These are phyloP conservation scores for Eustalomyia histrio DNA, from an alignment of 2,888 invertebrate genomes.

Conservation along the genomic window DNA sequence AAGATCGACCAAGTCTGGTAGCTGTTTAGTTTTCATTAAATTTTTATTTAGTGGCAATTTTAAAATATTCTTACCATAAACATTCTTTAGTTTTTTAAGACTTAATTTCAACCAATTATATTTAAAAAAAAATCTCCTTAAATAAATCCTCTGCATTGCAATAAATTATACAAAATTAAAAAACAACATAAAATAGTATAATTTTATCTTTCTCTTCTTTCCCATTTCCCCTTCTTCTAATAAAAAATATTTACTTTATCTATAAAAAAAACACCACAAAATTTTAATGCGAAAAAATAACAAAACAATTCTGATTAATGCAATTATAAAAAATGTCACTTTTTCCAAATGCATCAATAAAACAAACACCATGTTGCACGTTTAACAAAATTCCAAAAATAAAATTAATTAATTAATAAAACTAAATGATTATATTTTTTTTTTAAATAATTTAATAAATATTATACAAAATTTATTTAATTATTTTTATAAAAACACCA, in stretches of 20 bases:
- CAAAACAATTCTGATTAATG: background rate
- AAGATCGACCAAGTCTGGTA: too few relatives aligned
- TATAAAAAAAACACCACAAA: background rate
- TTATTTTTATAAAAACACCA: background rate
- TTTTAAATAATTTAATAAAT: background rate
- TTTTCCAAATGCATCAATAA: conserved; percentile 2
- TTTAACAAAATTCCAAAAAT: background rate
- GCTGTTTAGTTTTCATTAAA: too few relatives aligned
- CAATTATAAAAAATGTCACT: conserved; percentile 1
- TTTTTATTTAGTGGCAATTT: too few relatives aligned
- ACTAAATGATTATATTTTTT: too few relatives aligned
- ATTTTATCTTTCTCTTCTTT: conserved; percentile 39
- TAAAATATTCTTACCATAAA: too few relatives aligned
- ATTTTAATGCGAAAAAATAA: conserved; percentile 17
- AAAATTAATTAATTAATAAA: background rate
- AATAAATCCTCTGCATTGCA: conserved; percentile 5
- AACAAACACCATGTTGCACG: conserved; percentile 30
- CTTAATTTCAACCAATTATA: conserved; percentile 4
- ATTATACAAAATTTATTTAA: background rate
- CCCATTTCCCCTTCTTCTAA: conserved; percentile 30
- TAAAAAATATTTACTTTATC: conserved; percentile 10
- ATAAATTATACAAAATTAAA: background rate
- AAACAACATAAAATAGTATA: conserved; percentile 1
- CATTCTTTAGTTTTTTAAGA: background rate
- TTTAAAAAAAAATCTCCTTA: background rate